Base-by-base conservation (phyloP, 2,797 vertebrate genomes). In the Melanotaenia trifasciata region DNA sequence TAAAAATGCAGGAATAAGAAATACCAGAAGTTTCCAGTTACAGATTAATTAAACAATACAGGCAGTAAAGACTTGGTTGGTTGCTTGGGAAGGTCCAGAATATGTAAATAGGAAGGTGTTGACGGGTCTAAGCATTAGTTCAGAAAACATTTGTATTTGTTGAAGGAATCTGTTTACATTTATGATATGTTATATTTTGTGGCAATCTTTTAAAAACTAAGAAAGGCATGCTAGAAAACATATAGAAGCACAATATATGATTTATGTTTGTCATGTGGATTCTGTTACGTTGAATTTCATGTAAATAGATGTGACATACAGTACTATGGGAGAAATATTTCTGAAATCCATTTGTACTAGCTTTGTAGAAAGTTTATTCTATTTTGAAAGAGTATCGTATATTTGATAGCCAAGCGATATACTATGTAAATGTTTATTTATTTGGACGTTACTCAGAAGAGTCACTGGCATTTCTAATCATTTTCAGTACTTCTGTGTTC, bases 351-450 rank as follows among this genome's bases (percentile, higher is more conserved):
- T 92, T 93, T 93, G 90, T 94, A 93, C 83, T 90, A 81, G 91
- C 90, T 93, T 93, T 93, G 86, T 94, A 93, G 93, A 93, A 91
- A 91, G 86, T 92, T 70, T 58, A 89, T 87, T 92, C 90, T 93
- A 90, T 94, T 94, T 93, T 93, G 88, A 87, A 74, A 93, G 86
- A 94, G 84, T 82, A 72, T 87, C 66, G 82, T 94, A 92, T 93
- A 93, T 94, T 94, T 94, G 90, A 92, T 93, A 93, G 89, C 76
- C 80, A 82, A 81, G 87, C 74, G 20, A 83, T 83, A 84, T 74
- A 60, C 74, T 64, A 84, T 87, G 72, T 84, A 81, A 80, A 90
- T 84, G 89, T 93, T 81, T 88, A 91, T 92, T 91, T 86, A 91
- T 89, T 83, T 85, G 86, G 81, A 79, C 1, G 57, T 90, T 77